Conservation (phyloP, 2,113 vertebrate species). For the Odontesthes bonariensis region DNA sequence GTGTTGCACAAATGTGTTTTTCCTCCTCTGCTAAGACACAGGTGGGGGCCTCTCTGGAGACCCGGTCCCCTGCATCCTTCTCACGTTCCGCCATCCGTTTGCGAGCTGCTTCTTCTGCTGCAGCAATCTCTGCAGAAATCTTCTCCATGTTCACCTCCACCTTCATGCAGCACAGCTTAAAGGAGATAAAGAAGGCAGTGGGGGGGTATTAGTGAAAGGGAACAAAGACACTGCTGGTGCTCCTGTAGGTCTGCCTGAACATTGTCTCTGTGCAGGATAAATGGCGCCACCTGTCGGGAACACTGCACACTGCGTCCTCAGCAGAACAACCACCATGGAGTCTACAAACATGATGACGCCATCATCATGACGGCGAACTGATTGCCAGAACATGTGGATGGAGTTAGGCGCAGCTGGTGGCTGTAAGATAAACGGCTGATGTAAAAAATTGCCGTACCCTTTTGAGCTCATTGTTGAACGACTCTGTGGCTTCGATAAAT, state of each 20-base stretch:
- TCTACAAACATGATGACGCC: constrained; percentile 54
- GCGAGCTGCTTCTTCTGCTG: constrained; percentile 93
- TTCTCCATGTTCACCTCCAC: constrained; percentile 99
- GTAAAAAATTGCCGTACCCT: constrained; percentile 91
- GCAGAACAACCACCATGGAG: constrained; percentile 35
- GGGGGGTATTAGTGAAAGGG: neutral
- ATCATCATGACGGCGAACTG: constrained; percentile 52
- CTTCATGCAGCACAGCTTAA: constrained; percentile 94
- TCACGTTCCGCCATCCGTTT: constrained; percentile 92
- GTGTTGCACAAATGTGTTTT: constrained; percentile 73
- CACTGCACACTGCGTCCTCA: constrained; percentile 25
- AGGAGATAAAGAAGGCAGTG: neutral
- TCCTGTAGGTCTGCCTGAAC: neutral
- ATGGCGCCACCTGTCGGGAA: constrained; percentile 67
- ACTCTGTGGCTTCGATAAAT: constrained; percentile 96
- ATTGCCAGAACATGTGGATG: constrained; percentile 65
- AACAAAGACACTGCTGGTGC: neutral
- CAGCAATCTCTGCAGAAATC: constrained; percentile 95
- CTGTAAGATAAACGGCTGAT: no score
- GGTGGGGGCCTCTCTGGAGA: constrained; percentile 72
- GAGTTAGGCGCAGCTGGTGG: constrained; percentile 64
- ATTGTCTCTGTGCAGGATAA: constrained; percentile 22
- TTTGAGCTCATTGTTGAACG: constrained; percentile 96
- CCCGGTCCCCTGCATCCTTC: constrained; percentile 90
- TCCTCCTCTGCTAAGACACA: constrained; percentile 77